Evolutionary conservation across 2,113 vertebrate genomes (phyloP).

Genomic region (Bolborhynchus lineola): DNA sequence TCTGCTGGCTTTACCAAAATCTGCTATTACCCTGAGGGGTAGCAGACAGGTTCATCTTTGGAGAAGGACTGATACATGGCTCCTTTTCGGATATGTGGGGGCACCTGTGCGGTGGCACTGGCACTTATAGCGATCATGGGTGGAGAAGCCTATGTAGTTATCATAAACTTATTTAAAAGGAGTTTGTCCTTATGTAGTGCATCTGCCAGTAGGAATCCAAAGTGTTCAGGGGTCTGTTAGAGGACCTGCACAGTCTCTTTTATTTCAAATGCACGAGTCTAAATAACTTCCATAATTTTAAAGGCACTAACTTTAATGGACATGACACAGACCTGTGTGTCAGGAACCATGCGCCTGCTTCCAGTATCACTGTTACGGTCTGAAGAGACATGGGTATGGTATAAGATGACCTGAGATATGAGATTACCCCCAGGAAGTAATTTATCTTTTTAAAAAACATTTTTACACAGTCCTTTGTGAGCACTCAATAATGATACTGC

Average conservation of each 20-base stretch:
- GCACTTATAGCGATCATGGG: neutral
- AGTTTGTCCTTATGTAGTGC: neutral
- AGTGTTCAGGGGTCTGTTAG: neutral
- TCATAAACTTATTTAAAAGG: neutral
- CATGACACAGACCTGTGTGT: neutral
- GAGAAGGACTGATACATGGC: neutral
- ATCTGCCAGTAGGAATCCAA: neutral
- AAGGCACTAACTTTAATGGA: neutral
- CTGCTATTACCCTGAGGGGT: neutral
- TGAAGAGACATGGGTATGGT: neutral
- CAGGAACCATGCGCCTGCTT: neutral
- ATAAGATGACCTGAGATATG: neutral
- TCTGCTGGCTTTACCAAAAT: neutral
- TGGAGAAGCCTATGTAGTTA: neutral
- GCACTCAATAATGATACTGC: neutral
- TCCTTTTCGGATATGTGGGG: neutral
- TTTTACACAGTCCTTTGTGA: neutral
- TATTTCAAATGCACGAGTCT: neutral
- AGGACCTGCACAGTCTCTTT: neutral
- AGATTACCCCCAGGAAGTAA: neutral
- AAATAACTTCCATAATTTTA: neutral
- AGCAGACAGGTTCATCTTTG: neutral
- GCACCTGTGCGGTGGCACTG: neutral
- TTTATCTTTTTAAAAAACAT: neutral
- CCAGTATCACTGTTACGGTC: neutral